A percentile compares a stretch with the other conserved stretches of the same genome.
These are phyloP conservation scores for Cephonodes hylas DNA, from an alignment of 2,888 invertebrate species.

Conservation along the genomic window DNA sequence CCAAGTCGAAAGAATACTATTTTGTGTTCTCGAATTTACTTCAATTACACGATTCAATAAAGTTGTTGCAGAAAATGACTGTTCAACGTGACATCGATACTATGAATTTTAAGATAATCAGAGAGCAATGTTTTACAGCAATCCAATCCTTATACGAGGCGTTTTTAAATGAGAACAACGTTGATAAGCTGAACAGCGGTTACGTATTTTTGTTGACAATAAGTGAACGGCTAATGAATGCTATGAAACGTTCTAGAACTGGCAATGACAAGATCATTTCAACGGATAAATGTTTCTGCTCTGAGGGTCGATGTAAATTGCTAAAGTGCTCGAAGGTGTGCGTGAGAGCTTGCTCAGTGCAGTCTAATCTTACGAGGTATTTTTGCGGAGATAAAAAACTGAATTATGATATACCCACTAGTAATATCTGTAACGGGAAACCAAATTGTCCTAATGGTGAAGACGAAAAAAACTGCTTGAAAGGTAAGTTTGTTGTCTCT, in stretches of 20 bases:
- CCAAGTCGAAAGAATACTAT: conserved; percentile 31
- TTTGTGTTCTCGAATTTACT: conserved; percentile 34
- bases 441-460: conserved; percentile 52
- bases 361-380: conserved; percentile 47
- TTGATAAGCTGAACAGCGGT: conserved; percentile 37
- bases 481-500: conserved; percentile 40
- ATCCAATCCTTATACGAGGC: conserved; percentile 46
- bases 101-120: conserved; percentile 32
- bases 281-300: conserved; percentile 50
- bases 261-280: conserved; percentile 52
- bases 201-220: conserved; percentile 44
- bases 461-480: conserved; percentile 56
- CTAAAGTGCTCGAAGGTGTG: conserved; percentile 49
- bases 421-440: conserved; percentile 54
- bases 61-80: conserved; percentile 40
- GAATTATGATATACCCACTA: conserved; percentile 40
- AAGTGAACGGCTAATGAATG: conserved; percentile 48
- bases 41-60: conserved; percentile 34
- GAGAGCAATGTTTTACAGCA: conserved; percentile 45
- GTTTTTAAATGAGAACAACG: conserved; percentile 23
- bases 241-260: conserved; percentile 53
- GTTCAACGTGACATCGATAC: conserved; percentile 30
- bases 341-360: conserved; percentile 46
- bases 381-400: conserved; percentile 33
- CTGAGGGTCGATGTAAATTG: conserved; percentile 42